Base-by-base conservation (phyloP, 2,113 vertebrate species). In the Gracilinanus agilis region DNA sequence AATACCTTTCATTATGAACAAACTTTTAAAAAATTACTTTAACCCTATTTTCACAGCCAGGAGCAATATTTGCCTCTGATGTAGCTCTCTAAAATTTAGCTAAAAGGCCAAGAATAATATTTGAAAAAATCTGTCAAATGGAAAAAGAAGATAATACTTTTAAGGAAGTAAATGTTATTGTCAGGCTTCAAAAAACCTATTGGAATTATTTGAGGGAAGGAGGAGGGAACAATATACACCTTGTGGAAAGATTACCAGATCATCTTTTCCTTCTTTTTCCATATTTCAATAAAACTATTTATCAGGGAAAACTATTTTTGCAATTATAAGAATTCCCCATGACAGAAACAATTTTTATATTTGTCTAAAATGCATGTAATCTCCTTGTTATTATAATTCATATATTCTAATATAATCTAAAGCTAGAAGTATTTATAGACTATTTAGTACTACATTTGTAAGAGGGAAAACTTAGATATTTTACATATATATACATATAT, bases 21-120 rank as follows among this genome's bases (percentile, higher is more conserved):
- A 95, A 56, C 1, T 27, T 49, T 89, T 67, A 90, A 89, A 90
- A 89, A 93, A 93, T 88, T 93, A 89, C 92, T 95, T 94, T 90
- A 27, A 90, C 10, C 34, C 10, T 90, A 92, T 34, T 96, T 93
- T 75, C 21, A 92, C 55, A 54, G 67, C 93, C 61, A 44, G 53
- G 54, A 49, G 29, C 16, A n/a, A 16, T n/a, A 16, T 96, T 96
- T 97, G 88, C 29, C 88, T 92, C 40, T 89, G 34, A 34, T 44
- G 11, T 54, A 34, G 54, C 3, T 34, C 2, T 88, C 12, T n/a
- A 75, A 58, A 91, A 49, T 96, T 93, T 95, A 91, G 56, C 93
- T 56, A 55, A 3, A 96, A 90, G n/a, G 55, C 83, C 67, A 96
- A 89, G 90, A 24, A 93, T n/a, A 96, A 89, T 94, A 88, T 88